These are phyloP conservation scores for Dromaius novaehollandiae DNA, from an alignment of 2,113 vertebrate genomes.

Conservation along the genomic window DNA sequence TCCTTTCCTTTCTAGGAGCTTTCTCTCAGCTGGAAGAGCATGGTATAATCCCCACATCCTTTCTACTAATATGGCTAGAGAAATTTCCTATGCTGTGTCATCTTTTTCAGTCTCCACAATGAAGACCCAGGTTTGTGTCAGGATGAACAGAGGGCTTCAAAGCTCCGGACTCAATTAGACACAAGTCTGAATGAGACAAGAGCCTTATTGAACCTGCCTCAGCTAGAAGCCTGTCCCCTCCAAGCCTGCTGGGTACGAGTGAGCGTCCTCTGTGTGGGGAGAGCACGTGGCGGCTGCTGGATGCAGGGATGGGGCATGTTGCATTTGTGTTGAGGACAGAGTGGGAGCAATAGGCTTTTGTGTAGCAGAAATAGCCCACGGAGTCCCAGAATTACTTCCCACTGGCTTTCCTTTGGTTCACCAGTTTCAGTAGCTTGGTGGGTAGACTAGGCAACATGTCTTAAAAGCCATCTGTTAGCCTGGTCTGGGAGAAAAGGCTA, in stretches of 20 bases:
- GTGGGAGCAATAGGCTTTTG: constrained; percentile 46
- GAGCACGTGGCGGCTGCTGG: constrained; percentile 44
- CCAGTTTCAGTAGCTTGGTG: constrained; percentile 3
- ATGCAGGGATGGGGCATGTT: constrained; percentile 4
- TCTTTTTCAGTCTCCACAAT: neutral
- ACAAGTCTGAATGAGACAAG: constrained; percentile 35
- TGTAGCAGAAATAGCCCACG: constrained; percentile 24
- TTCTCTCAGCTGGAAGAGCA: neutral
- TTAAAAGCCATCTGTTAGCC: constrained; percentile 36
- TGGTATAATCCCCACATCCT: neutral
- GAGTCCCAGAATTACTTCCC: constrained; percentile 35
- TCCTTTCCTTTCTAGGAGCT: neutral
- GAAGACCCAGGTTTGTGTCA: neutral
- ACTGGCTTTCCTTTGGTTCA: constrained; percentile 26
- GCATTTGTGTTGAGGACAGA: constrained; percentile 3
- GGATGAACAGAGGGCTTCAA: constrained; percentile 5
- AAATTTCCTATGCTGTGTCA: neutral
- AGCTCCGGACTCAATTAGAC: neutral
- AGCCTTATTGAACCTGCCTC: constrained; percentile 5
- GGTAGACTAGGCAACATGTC: constrained; percentile 15
- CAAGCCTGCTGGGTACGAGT: neutral
- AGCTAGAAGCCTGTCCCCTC: neutral
- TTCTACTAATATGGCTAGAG: neutral
- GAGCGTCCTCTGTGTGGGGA: neutral
- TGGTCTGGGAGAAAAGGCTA: neutral